Conservation (phyloP, 2,797 vertebrate genomes). For the Limosa lapponica region DNA sequence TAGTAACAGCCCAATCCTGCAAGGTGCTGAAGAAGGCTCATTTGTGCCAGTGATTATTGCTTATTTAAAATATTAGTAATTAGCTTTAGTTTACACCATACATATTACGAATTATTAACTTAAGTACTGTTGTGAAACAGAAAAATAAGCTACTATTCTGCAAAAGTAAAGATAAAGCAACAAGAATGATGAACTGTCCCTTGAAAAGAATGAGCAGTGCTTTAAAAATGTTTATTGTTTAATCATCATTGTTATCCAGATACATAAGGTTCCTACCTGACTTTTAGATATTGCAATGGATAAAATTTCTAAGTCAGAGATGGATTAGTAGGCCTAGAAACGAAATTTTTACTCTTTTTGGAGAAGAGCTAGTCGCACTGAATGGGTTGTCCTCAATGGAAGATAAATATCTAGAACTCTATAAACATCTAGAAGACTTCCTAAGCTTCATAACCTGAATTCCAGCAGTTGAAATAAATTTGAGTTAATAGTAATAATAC, state of each 20-base stretch:
- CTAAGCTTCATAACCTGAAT: neutral
- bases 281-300: neutral
- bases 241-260: neutral
- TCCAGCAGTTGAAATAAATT: neutral
- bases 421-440: neutral
- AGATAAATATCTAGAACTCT: neutral
- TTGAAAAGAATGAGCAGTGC: neutral
- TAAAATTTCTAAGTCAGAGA: neutral
- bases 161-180: neutral
- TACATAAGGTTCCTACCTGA: neutral
- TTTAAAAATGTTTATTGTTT: neutral
- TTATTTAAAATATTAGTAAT: constrained; percentile 15
- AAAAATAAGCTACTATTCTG: neutral
- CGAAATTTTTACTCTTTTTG: neutral
- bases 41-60: neutral
- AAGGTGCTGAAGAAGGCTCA: neutral
- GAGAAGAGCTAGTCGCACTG: neutral
- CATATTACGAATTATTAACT: neutral
- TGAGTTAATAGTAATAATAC: neutral
- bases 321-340: neutral
- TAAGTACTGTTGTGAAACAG: neutral
- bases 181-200: neutral
- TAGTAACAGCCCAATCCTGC: neutral
- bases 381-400: neutral
- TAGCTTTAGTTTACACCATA: neutral